phyloP scores from a whole-genome alignment of 2,797 vertebrate species.

The Oryzias dopingdopingensis region DNA sequence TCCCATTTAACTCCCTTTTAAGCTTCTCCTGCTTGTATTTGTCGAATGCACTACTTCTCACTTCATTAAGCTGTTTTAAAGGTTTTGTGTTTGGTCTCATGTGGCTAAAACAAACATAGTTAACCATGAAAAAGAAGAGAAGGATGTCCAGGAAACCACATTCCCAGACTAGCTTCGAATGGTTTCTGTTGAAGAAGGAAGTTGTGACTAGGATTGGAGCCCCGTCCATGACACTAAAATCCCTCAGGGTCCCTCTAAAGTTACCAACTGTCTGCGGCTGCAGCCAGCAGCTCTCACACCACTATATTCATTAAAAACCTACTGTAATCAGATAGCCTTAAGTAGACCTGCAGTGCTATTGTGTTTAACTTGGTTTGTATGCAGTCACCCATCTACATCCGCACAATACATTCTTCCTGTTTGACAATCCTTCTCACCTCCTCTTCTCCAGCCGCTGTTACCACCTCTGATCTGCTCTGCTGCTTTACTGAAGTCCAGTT shows the following conservation, averaged over 20 bases:
- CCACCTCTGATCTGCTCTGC: constrained; percentile 13
- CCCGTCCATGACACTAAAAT: constrained; percentile 38
- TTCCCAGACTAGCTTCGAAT: constrained; percentile 9
- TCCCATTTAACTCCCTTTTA: no score
- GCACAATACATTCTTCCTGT: constrained; percentile 2
- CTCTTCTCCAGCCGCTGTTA: constrained; percentile 19
- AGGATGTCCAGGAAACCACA: no score
- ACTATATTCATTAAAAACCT: constrained; percentile 38
- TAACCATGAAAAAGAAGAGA: no score
- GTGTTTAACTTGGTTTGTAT: constrained; percentile 28
- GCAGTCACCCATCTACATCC: background rate
- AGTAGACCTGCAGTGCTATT: constrained; percentile 33
- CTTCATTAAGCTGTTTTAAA: no score
- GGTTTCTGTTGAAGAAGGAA: background rate
- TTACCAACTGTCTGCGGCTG: constrained; percentile 53
- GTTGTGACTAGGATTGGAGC: constrained; percentile 20
- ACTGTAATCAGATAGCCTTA: constrained; percentile 42
- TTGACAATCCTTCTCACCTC: constrained; percentile 11
- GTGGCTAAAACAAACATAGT: no score
- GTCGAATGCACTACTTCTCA: no score
- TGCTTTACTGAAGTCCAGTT: constrained; percentile 9
- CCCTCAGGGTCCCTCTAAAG: constrained; percentile 47
- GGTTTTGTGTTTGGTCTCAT: no score
- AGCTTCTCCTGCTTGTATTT: no score
- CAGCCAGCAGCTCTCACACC: constrained; percentile 38